Evolutionary conservation across 2,797 vertebrate species (phyloP), one percentile per base, ranked within the genome.

Genomic region (Mastacembelus armatus): DNA sequence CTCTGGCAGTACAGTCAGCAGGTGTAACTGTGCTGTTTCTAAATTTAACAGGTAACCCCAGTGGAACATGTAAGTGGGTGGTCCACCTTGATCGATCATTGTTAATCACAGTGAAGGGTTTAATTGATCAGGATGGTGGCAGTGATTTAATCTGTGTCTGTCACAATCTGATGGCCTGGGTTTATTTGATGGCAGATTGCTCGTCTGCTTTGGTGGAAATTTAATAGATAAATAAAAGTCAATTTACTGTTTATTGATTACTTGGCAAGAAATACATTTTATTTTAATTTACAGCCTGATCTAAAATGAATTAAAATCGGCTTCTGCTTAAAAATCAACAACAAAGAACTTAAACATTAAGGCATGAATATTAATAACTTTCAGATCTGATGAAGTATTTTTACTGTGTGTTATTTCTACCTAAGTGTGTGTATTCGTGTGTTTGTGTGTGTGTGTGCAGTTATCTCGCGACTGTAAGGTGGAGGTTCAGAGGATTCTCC

Each of bases 401-500:
- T n/a, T 3, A 39, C 36, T 39, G 36, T 9, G 8, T n/a, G 16
- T 27, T 26, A 26, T 24, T n/a, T n/a, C n/a, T n/a, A n/a, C 29
- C n/a, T n/a, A n/a, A n/a, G n/a, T n/a, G n/a, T n/a, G n/a, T n/a
- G n/a, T n/a, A n/a, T n/a, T n/a, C n/a, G n/a, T n/a, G n/a, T n/a
- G n/a, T n/a, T n/a, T 57, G n/a, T 40, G 32, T 36, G 11, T 44
- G 49, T 54, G 36, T 26, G 2, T 12, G 38, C 55, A 99, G 98
- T 90, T 99, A 10, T 99, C 98, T 0, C 92, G 97, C 12, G 97
- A 99, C 86, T 99, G 98, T 86, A 94, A 97, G 69, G 95, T 96
- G 9, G 98, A 99, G 85, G 97, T 99, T 0, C 96, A 98, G 70
- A 92, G 98, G 63, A 98, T 99, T 63, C 95, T 99, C 33, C 98